Conservation (phyloP, 2,888 invertebrate species). For the Neria commutata region DNA sequence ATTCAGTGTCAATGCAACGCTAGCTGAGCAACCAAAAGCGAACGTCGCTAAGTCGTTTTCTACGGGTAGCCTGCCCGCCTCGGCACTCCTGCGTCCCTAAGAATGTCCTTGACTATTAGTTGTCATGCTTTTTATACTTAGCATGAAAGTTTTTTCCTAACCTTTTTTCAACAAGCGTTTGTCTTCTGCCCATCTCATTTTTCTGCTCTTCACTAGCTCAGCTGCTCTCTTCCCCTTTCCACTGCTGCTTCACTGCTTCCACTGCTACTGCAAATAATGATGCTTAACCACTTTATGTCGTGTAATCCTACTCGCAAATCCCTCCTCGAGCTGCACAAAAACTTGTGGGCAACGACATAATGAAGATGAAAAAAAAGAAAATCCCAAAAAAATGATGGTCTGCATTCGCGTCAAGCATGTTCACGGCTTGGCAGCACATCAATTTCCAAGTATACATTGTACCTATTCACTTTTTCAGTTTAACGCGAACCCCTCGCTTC, state of each 20-base stretch:
- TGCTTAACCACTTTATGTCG: neutral
- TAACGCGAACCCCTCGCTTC: too few species aligned
- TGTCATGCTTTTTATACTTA: neutral
- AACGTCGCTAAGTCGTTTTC: too few species aligned
- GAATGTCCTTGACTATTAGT: conserved; percentile 1
- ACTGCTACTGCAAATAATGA: neutral
- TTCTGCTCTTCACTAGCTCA: neutral
- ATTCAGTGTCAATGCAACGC: too few species aligned
- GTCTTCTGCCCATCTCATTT: neutral
- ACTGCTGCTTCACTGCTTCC: neutral
- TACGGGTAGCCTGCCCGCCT: too few species aligned
- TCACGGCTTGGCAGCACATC: too few species aligned
- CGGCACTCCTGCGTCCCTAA: too few species aligned
- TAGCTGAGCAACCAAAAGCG: too few species aligned
- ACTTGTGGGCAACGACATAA: neutral
- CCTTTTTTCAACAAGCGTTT: neutral
- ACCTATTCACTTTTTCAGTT: too few species aligned
- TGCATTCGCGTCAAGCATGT: too few species aligned
- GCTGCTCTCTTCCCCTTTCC: neutral
- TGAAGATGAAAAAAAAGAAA: neutral
- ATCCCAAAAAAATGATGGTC: too few species aligned
- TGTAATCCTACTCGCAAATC: neutral
- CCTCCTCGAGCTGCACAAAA: neutral
- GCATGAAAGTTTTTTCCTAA: too few species aligned
- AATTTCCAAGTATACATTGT: too few species aligned